These are phyloP conservation scores for Dorcus parallelipipedus DNA, from an alignment of 2,888 invertebrate species.

Conservation along the genomic window DNA sequence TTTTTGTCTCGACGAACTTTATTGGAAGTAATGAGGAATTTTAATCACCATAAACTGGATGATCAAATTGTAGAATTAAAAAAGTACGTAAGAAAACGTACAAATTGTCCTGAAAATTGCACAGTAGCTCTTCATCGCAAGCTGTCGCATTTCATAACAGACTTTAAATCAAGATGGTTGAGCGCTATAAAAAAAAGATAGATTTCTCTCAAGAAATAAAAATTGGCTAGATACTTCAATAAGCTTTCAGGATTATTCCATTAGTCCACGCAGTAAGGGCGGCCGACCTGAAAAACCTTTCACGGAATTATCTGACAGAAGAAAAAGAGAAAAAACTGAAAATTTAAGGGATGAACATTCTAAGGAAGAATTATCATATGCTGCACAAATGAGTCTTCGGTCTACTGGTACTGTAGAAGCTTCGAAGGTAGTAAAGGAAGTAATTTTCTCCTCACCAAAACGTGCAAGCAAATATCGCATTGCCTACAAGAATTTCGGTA, in stretches of 20 bases:
- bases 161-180: background rate
- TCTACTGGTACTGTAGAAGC: background rate
- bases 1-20: background rate
- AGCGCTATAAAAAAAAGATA: background rate
- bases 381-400: conserved; percentile 4
- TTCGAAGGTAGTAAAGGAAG: background rate
- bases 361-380: conserved; percentile 3
- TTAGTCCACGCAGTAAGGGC: background rate
- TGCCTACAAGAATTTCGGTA: background rate
- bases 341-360: background rate
- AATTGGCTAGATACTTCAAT: conserved; percentile 1
- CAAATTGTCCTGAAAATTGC: background rate
- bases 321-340: conserved; percentile 1
- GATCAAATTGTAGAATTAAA: background rate
- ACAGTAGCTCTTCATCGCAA: background rate
- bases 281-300: conserved; percentile 1
- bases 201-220: background rate
- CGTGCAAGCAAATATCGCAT: background rate
- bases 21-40: background rate
- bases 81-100: background rate
- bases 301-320: background rate
- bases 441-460: background rate
- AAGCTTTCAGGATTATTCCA: background rate
- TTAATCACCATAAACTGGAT: background rate
- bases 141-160: background rate